Conservation (phyloP, 2,113 vertebrate species). For the Mus musculus region DNA sequence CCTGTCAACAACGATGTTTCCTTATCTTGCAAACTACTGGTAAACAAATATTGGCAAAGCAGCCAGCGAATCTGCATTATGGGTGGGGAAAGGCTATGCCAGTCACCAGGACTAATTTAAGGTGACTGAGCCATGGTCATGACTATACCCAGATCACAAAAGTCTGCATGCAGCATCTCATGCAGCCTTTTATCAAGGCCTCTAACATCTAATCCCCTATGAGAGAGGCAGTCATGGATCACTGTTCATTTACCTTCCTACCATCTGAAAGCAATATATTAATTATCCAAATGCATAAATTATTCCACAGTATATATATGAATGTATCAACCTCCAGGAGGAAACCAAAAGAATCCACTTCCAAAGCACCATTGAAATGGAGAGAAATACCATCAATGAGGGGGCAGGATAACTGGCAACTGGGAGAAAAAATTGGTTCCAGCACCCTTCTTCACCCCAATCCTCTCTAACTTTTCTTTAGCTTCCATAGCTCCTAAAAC, state of each 20-base stretch:
- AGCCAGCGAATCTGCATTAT: slow-evolving; percentile 48
- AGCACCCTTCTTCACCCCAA: slow-evolving; percentile 12
- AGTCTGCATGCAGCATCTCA: slow-evolving; percentile 32
- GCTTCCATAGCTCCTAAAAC: slow-evolving; percentile 51
- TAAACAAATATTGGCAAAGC: slow-evolving; percentile 52
- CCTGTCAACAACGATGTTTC: slow-evolving; percentile 45
- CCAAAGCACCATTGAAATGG: slow-evolving; percentile 78
- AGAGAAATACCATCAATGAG: slow-evolving; percentile 23
- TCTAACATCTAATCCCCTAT: slow-evolving; percentile 36
- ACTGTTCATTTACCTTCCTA: slow-evolving; percentile 67
- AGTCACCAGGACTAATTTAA: slow-evolving; percentile 56
- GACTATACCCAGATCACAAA: slow-evolving; percentile 13
- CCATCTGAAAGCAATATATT: slow-evolving; percentile 83
- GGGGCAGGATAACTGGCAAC: slow-evolving; percentile 62
- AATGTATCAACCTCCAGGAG: slow-evolving; percentile 79
- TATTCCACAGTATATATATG: slow-evolving; percentile 80
- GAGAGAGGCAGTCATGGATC: slow-evolving; percentile 51
- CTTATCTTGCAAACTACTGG: slow-evolving; percentile 46
- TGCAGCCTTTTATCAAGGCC: slow-evolving; percentile 27
- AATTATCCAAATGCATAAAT: slow-evolving; percentile 85
- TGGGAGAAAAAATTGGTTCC: slow-evolving; percentile 47
- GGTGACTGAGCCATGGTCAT: slow-evolving; percentile 38
- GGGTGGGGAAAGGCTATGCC: slow-evolving; percentile 46
- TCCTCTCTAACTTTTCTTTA: slow-evolving; percentile 46
- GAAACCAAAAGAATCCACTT: slow-evolving; percentile 75